Base-by-base conservation (phyloP, 2,797 vertebrate genomes). In the Apogon talboti region DNA sequence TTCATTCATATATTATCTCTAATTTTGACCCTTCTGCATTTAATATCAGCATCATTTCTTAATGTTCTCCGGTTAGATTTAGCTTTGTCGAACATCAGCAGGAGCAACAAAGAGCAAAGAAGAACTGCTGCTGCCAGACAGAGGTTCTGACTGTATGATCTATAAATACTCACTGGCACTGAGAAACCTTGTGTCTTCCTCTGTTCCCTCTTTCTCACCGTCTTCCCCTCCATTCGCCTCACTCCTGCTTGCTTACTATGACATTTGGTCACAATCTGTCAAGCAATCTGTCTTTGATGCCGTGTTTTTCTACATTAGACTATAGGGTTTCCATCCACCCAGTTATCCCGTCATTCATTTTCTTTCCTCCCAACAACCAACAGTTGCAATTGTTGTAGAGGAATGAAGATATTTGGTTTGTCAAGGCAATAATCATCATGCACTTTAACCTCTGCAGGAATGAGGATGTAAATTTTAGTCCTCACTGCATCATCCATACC, bases 131-230 rank as follows among this genome's bases (percentile, higher is more conserved):
- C 90, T 86, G 83, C 78, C 87, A 89, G 81, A 78, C 86, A 89
- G 77, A 84, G 84, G 83, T 87, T 90, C 83, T 81, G 83, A 82
- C 84, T 63, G 78, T 89, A 76, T 88, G 81, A 88, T 89, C 89
- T 89, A 90, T 89, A 88, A 92, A 91, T 91, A 92, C 83, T 87
- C 81, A 6, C 70, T 24, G 71, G 83, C 72, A 76, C 71, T 78
- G 60, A 71, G 76, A 89, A 84, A 82, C 76, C 67, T 79, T 41
- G 70, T 79, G 76, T 82, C 80, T 71, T 41, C 55, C 52, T 54
- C 49, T 66, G 38, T 42, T 57, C 56, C 45, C 53, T 65, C 50
- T n/a, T 49, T 38, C 51, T 56, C 62, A 6, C 14, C 43, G 43
- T 64, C 24, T 60, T 68, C 33, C 19, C 21, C 58, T 84, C 54